A percentile compares a stretch with the other conserved stretches of the same genome.
Conservation (phyloP, 1,140 invertebrate genomes). For the Dendroctonus ponderosae region DNA sequence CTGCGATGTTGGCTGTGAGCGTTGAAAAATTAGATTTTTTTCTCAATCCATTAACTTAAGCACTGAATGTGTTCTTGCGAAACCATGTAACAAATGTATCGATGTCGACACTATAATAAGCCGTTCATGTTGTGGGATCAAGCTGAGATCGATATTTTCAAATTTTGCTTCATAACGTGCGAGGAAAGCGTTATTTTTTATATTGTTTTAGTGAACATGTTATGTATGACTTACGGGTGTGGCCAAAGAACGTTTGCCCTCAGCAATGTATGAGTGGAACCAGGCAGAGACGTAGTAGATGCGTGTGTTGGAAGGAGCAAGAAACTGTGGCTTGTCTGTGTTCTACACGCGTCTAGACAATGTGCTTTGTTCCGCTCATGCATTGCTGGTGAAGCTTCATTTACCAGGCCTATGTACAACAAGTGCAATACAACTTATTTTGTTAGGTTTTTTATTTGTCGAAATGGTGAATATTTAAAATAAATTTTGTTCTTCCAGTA, state of each 20-base stretch:
- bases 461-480: constrained; percentile 21
- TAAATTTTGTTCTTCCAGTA: constrained; percentile 34
- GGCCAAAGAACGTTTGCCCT: background rate
- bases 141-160: constrained; percentile 14
- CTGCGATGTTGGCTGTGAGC: too few relatives aligned
- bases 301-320: too few relatives aligned
- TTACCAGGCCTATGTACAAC: constrained; percentile 5
- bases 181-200: background rate
- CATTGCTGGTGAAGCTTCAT: constrained; percentile 12
- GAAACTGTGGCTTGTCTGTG: background rate
- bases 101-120: constrained; percentile 23
- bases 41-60: too few relatives aligned
- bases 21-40: too few relatives aligned
- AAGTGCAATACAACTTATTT: constrained; percentile 30
- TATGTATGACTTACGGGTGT: background rate
- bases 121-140: constrained; percentile 30
- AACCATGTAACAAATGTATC: constrained; percentile 8
- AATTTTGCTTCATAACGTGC: background rate
- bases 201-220: background rate
- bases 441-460: constrained; percentile 28
- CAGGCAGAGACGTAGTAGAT: too few relatives aligned
- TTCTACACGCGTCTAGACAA: background rate
- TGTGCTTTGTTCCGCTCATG: constrained; percentile 22
- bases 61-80: constrained; percentile 22
- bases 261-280: too few relatives aligned